Evolutionary conservation across 2,113 vertebrate genomes (phyloP).

Genomic region (Ictalurus furcatus): DNA sequence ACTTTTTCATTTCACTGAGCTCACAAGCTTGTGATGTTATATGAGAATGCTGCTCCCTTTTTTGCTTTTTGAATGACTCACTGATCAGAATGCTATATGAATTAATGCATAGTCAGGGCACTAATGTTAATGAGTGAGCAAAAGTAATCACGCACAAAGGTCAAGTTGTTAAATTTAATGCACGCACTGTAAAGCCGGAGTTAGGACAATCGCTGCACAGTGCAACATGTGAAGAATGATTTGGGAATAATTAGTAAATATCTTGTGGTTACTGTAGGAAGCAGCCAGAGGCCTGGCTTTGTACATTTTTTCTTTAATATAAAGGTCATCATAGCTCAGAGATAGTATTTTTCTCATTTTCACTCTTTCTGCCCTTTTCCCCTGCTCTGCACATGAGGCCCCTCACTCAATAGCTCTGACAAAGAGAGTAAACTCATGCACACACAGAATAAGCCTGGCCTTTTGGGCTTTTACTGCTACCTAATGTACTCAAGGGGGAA

Average conservation of each 20-base stretch:
- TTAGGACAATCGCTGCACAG: constrained; percentile 23
- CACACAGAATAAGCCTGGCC: constrained; percentile 23
- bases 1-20: neutral
- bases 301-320: constrained; percentile 40
- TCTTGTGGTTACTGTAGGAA: constrained; percentile 25
- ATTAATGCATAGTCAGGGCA: constrained; percentile 12
- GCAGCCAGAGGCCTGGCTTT: constrained; percentile 27
- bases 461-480: constrained; percentile 37
- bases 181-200: constrained; percentile 9
- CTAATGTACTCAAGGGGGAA: constrained; percentile 10
- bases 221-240: constrained; percentile 6
- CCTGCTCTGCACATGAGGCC: constrained; percentile 3
- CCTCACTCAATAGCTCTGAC: neutral
- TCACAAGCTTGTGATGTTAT: neutral
- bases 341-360: constrained; percentile 33
- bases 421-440: constrained; percentile 24
- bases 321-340: constrained; percentile 52
- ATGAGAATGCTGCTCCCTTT: neutral
- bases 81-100: neutral
- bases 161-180: constrained; percentile 51
- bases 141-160: constrained; percentile 47
- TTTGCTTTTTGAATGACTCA: neutral
- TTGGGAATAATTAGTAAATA: constrained; percentile 50
- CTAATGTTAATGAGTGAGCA: constrained; percentile 45
- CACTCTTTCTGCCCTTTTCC: constrained; percentile 46